A percentile compares a stretch with the other conserved stretches of the same genome.
Conservation (phyloP, 2,113 vertebrate genomes). For the Toxotes chatareus region DNA sequence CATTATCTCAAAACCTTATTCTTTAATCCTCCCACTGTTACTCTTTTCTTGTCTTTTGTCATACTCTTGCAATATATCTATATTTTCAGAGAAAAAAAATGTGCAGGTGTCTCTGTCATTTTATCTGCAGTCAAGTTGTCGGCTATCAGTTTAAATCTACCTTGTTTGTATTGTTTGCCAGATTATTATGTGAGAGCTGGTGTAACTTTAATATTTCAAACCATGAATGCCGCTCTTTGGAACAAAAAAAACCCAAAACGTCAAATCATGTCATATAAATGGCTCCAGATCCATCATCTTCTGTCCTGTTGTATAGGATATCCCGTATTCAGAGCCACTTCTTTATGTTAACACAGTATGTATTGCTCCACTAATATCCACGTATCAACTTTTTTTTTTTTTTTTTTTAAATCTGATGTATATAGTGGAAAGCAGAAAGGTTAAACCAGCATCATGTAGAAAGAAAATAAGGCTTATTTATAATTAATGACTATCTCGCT, state of each 20-base stretch:
- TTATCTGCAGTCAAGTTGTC: conserved; percentile 15
- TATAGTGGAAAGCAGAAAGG: conserved; percentile 70
- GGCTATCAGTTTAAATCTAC: conserved; percentile 14
- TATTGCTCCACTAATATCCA: conserved; percentile 78
- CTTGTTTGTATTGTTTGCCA: not conserved
- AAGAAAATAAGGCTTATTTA: conserved; percentile 74
- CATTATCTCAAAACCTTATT: conserved; percentile 3
- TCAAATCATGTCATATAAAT: not conserved
- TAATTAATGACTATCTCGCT: conserved; percentile 54
- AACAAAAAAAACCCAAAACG: not conserved
- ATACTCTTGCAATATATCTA: not conserved
- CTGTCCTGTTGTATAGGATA: conserved; percentile 35
- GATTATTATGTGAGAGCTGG: conserved; percentile 1
- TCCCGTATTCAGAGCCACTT: conserved; percentile 55
- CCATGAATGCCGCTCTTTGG: not conserved
- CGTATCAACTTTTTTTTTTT: conserved; percentile 24
- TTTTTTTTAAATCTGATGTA: conserved; percentile 60
- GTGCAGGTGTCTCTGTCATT: not conserved
- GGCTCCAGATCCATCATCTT: conserved; percentile 1
- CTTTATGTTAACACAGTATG: conserved; percentile 61
- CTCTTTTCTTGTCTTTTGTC: not conserved
- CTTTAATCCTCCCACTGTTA: not conserved
- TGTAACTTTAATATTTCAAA: conserved; percentile 17
- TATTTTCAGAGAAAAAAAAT: conserved; percentile 14
- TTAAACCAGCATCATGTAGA: conserved; percentile 65